Conservation (phyloP, 64 coral and sea anemone species). For the Dendrophyllia cribrosa region DNA sequence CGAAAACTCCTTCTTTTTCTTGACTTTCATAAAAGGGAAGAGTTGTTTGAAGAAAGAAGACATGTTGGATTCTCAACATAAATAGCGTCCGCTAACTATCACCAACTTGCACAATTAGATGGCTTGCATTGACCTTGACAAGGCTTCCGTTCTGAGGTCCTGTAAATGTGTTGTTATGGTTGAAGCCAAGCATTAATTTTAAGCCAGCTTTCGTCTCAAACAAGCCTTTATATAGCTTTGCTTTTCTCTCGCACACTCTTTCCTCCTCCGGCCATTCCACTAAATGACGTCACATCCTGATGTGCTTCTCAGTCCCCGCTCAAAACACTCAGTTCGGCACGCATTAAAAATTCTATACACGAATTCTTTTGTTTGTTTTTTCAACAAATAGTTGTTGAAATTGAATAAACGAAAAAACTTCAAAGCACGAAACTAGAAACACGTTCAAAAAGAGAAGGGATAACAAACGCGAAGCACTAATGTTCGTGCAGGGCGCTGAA, state of each 20-base stretch:
- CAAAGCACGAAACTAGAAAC: too few species aligned
- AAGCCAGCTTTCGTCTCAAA: neutral
- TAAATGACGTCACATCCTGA: slow-evolving; percentile 50
- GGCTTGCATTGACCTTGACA: neutral
- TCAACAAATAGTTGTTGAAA: too few species aligned
- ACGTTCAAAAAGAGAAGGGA: too few species aligned
- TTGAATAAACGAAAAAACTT: too few species aligned
- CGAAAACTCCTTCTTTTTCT: slow-evolving; percentile 99
- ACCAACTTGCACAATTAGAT: neutral
- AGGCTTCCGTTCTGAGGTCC: neutral
- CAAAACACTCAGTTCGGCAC: neutral
- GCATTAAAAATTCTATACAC: neutral
- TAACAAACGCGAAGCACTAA: too few species aligned
- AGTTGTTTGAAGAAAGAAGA: slow-evolving; percentile 95
- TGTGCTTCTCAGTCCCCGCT: slow-evolving; percentile 5
- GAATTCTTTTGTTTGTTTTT: neutral
- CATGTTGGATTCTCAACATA: slow-evolving; percentile 53
- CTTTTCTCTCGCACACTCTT: neutral
- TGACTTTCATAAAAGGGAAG: slow-evolving; percentile 99
- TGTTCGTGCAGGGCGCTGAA: too few species aligned
- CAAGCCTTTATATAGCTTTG: neutral
- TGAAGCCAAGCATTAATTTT: neutral
- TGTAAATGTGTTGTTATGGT: neutral
- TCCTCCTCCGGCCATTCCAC: neutral
- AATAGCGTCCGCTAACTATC: neutral